Conservation (phyloP, 2,797 vertebrate species). For the Sparus aurata region DNA sequence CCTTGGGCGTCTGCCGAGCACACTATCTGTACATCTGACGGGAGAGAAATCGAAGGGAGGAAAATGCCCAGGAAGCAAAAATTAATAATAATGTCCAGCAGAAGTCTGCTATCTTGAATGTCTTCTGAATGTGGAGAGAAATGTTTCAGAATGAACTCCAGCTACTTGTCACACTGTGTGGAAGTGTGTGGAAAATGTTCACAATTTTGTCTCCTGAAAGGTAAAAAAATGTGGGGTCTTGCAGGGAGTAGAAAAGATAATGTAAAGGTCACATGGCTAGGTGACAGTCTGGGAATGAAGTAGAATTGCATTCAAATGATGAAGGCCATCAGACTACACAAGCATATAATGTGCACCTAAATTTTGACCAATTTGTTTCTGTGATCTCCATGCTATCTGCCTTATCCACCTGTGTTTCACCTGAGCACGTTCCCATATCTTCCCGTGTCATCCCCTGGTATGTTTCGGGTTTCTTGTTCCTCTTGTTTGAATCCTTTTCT, state of each 20-base stretch:
- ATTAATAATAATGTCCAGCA: not conserved
- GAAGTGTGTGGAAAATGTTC: not conserved
- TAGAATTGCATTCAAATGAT: not conserved
- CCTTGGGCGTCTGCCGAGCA: not conserved
- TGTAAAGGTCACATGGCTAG: not conserved
- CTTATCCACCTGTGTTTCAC: too few relatives aligned
- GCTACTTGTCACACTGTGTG: not conserved
- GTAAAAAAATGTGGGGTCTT: not conserved
- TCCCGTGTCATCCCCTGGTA: too few relatives aligned
- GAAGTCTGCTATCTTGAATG: not conserved
- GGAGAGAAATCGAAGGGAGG: not conserved
- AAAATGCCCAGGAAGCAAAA: conserved; percentile 10
- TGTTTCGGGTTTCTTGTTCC: too few relatives aligned
- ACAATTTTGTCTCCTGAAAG: not conserved
- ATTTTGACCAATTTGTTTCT: too few relatives aligned
- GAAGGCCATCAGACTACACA: not conserved
- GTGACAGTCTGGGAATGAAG: not conserved
- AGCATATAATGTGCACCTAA: too few relatives aligned
- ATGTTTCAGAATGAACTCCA: not conserved
- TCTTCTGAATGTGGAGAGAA: not conserved
- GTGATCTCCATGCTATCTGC: too few relatives aligned
- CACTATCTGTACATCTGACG: not conserved
- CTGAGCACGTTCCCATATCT: too few relatives aligned
- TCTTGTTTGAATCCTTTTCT: too few relatives aligned
- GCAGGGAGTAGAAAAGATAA: not conserved